These are phyloP conservation scores for Acanthosepion esculentum DNA, from an alignment of 2,888 invertebrate species.

Conservation along the genomic window DNA sequence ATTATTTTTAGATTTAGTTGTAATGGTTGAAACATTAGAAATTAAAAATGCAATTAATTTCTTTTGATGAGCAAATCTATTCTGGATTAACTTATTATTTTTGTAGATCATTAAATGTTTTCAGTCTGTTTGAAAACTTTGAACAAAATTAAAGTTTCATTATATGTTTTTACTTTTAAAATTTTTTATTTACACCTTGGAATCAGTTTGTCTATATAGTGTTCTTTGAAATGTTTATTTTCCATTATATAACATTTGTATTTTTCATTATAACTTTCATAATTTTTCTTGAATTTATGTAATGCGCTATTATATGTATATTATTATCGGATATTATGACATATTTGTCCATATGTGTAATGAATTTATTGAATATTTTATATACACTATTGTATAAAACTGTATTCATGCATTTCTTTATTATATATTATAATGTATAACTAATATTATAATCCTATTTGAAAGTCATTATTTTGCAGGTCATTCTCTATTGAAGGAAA, in stretches of 20 bases:
- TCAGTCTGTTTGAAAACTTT: background rate
- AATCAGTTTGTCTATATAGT: background rate
- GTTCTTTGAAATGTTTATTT: background rate
- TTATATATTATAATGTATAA: background rate
- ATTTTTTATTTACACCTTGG: background rate
- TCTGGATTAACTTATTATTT: too few relatives aligned
- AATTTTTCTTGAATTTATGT: background rate
- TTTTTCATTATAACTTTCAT: background rate
- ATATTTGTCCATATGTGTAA: background rate
- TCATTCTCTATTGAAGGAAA: background rate
- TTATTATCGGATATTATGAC: background rate
- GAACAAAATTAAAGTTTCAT: background rate
- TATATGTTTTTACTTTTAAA: background rate
- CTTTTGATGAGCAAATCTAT: too few relatives aligned
- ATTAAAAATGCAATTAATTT: too few relatives aligned
- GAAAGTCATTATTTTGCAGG: conserved; percentile 33
- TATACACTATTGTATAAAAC: background rate
- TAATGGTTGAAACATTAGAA: too few relatives aligned
- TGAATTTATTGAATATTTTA: too few relatives aligned
- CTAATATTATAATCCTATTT: background rate
- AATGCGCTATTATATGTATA: background rate
- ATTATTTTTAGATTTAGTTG: too few relatives aligned
- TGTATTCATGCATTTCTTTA: background rate
- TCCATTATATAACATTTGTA: background rate
- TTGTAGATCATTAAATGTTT: too few relatives aligned